phyloP scores from a whole-genome alignment of 2,797 vertebrate species.

The Helarctos malayanus region DNA sequence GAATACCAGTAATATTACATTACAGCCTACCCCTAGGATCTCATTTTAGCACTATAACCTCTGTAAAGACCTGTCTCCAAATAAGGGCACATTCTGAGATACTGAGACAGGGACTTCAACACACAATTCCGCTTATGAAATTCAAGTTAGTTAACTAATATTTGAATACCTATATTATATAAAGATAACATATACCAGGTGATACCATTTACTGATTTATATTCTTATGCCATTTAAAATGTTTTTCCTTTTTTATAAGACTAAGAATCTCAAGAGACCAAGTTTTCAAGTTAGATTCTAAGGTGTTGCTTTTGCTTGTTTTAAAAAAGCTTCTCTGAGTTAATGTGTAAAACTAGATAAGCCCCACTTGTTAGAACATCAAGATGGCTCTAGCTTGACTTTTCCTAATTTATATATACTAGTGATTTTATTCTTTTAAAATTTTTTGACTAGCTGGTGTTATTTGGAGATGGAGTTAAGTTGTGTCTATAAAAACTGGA shows the following conservation, averaged over 20 bases:
- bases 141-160: conserved; percentile 10
- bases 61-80: conserved; percentile 32
- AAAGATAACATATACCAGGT: background rate
- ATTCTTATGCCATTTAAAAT: conserved; percentile 46
- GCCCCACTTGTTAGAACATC: background rate
- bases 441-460: conserved; percentile 1
- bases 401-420: conserved; percentile 6
- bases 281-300: conserved; percentile 61
- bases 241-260: conserved; percentile 3
- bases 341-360: background rate
- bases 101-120: background rate
- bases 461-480: conserved; percentile 27
- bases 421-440: conserved; percentile 49
- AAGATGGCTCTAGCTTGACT: background rate
- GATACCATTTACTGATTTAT: conserved; percentile 39
- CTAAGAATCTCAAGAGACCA: conserved; percentile 24
- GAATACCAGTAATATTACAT: background rate
- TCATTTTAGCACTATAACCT: conserved; percentile 13
- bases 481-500: background rate
- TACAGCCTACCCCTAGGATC: background rate
- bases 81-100: conserved; percentile 10
- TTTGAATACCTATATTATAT: conserved; percentile 10
- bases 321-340: background rate
- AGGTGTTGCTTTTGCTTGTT: background rate
- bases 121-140: conserved; percentile 19